A percentile compares a stretch with the other conserved stretches of the same genome.
phyloP scores from a whole-genome alignment of 2,113 vertebrate species.

The Epinephelus lanceolatus region DNA sequence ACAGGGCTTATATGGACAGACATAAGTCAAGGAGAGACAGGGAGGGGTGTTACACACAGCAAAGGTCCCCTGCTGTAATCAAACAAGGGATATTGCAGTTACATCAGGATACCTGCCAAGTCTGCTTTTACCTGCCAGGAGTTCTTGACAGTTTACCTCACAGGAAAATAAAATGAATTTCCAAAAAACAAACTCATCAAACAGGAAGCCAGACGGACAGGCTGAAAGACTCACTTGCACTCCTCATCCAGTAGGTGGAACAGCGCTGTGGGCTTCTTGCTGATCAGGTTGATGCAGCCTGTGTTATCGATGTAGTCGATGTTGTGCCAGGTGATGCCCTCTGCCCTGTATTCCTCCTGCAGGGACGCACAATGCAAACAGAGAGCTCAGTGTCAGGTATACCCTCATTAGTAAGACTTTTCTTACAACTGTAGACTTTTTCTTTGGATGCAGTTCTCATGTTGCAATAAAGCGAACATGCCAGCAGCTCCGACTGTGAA shows the following conservation, averaged over 20 bases:
- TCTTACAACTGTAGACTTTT: neutral
- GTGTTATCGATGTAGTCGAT: slow-evolving; percentile 99
- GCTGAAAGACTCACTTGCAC: slow-evolving; percentile 92
- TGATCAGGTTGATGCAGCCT: slow-evolving; percentile 96
- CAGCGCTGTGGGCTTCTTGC: slow-evolving; percentile 97
- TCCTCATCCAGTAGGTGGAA: slow-evolving; percentile 98
- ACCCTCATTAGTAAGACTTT: neutral
- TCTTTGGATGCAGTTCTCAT: neutral
- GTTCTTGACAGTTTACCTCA: neutral
- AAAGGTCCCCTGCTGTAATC: neutral
- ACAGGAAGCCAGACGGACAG: slow-evolving; percentile 14
- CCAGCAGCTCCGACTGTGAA: neutral
- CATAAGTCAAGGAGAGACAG: neutral
- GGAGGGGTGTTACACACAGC: neutral
- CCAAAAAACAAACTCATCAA: slow-evolving; percentile 7
- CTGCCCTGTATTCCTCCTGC: slow-evolving; percentile 95
- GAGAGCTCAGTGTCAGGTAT: neutral
- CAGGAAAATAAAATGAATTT: neutral
- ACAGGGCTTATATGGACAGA: neutral
- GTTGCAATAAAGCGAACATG: too few species aligned
- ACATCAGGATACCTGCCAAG: neutral
- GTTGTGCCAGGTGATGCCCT: slow-evolving; percentile 97
- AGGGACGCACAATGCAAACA: slow-evolving; percentile 38
- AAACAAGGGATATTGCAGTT: neutral
- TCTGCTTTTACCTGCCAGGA: neutral